A percentile compares a stretch with the other conserved stretches of the same genome.
phyloP scores from a whole-genome alignment of 1,140 invertebrate genomes.

The Lordiphosa collinella region DNA sequence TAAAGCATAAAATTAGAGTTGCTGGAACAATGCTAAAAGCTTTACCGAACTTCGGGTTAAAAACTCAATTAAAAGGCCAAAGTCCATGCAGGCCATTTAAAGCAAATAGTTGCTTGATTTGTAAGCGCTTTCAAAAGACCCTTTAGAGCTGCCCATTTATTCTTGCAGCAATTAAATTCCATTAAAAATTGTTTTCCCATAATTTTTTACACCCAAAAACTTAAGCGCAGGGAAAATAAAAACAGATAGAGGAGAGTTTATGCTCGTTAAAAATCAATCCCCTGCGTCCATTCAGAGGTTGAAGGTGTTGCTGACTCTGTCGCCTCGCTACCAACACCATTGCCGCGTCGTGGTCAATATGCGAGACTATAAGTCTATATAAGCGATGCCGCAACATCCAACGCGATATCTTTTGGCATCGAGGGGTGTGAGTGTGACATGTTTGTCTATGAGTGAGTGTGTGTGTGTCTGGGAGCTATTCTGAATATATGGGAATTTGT shows the following conservation, averaged over 20 bases:
- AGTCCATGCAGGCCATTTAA: conserved; percentile 13
- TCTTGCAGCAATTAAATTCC: conserved; percentile 49
- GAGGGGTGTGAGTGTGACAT: conserved; percentile 16
- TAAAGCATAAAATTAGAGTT: too few species aligned
- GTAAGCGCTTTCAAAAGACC: conserved; percentile 48
- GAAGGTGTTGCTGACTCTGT: conserved; percentile 58
- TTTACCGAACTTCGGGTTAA: background rate
- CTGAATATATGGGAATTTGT: conserved; percentile 65
- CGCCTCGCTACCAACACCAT: background rate
- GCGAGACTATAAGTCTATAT: conserved; percentile 67
- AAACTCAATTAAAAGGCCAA: conserved; percentile 4
- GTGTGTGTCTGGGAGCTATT: conserved; percentile 32
- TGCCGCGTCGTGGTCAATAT: conserved; percentile 58
- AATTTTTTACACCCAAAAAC: conserved; percentile 45
- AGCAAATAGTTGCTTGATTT: conserved; percentile 41
- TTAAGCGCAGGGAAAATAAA: conserved; percentile 25
- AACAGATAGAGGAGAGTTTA: conserved; percentile 21
- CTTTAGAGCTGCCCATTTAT: conserved; percentile 47
- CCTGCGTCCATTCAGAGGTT: conserved; percentile 38
- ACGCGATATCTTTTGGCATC: conserved; percentile 48
- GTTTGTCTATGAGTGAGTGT: conserved; percentile 24
- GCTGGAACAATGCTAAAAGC: too few species aligned
- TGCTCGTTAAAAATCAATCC: conserved; percentile 77
- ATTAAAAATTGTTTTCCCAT: conserved; percentile 72
- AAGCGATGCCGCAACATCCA: conserved; percentile 34